Base-by-base conservation (phyloP, 2,888 invertebrate genomes). In the Rotaria macrura region DNA sequence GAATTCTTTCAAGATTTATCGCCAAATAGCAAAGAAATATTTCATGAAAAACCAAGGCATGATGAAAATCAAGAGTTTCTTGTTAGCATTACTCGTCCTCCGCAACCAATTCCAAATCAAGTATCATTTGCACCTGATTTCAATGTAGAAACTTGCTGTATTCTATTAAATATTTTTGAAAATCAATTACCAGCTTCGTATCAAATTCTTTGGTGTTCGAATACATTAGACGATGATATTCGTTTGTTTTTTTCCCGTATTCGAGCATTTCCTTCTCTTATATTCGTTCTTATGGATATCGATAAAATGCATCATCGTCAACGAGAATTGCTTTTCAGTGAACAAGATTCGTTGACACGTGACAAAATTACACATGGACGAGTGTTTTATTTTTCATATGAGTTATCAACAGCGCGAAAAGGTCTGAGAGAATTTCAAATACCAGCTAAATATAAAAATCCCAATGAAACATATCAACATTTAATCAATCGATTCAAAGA, bases 151-250 rank as follows among this genome's bases (percentile, higher is more conserved):
- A 79, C n/a, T 9, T 79, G 40, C 43, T 79, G 40, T 43, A 40
- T 79, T 43, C 12, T 79, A 9, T 40, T 79, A 10, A 40, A 79
- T 43, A 79, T 79, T 7, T 25, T 79, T 43, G 1, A 38, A 43
- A 20, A 40, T 79, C 79, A 10, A n/a, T 79, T 79, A 79, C 79
- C 79, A 43, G 1, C 79, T 20, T 25, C 79, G 3, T 79, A 43
- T 79, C 79, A 79, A 79, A 79, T 79, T 43, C 79, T 79, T 43
- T 79, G 43, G 79, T 79, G 79, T 43, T 43, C 25, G 6, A 40
- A 40, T 40, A 12, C 79, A 79, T n/a, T 43, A 23, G 43, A 79
- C 40, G 79, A 79, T 0, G 43, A 79, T 79, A 23, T 79, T 25
- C 1, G 43, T 25, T 43, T 79, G 43, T 79, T 40, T 14, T 79